These are phyloP conservation scores for Lasioglossum figueresi DNA, from an alignment of 2,888 invertebrate genomes.

Conservation along the genomic window DNA sequence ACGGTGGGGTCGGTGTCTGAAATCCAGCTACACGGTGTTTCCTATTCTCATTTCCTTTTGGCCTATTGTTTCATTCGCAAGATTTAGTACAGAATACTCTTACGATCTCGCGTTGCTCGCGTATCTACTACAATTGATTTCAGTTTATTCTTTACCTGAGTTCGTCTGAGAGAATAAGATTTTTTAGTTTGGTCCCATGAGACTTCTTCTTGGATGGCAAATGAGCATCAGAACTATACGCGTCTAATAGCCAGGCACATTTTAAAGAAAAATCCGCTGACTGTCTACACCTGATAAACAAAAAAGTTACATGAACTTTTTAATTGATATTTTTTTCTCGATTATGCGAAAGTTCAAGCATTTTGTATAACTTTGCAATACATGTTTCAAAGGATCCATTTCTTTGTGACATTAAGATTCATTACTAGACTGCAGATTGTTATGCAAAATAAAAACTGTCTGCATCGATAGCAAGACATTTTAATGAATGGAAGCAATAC, in stretches of 20 bases:
- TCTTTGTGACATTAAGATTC: neutral
- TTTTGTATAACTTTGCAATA: neutral
- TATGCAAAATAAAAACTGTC: neutral
- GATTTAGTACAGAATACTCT: neutral
- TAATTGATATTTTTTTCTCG: neutral
- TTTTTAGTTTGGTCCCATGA: constrained; percentile 90
- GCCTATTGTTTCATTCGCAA: constrained; percentile 72
- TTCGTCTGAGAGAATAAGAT: constrained; percentile 90
- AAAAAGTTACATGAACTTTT: neutral
- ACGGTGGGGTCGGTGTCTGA: constrained; percentile 81
- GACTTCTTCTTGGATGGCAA: constrained; percentile 89
- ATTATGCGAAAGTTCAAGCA: neutral
- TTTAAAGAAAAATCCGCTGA: constrained; percentile 98
- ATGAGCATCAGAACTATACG: constrained; percentile 92
- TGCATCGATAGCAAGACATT: neutral
- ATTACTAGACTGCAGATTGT: neutral
- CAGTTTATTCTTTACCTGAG: constrained; percentile 79
- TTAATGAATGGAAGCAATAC: too few relatives aligned
- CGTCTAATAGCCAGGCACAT: constrained; percentile 98
- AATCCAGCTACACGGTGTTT: constrained; percentile 78
- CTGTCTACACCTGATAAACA: constrained; percentile 91
- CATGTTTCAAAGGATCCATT: neutral
- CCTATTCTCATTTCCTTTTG: constrained; percentile 80
- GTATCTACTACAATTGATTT: neutral
- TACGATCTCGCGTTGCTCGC: neutral